phyloP scores from a whole-genome alignment of 1,140 invertebrate species.

The Meteorus sp. region DNA sequence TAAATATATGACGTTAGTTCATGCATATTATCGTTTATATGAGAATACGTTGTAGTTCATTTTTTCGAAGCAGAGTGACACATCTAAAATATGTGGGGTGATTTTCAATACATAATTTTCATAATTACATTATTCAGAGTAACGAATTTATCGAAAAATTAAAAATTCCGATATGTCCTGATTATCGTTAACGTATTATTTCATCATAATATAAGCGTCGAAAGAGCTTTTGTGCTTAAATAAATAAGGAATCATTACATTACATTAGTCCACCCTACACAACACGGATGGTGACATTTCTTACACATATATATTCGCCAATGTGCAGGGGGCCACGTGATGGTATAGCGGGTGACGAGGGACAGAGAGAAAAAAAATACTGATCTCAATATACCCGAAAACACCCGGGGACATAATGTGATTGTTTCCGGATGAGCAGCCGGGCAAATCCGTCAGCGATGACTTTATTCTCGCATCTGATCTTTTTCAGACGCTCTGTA shows the following conservation, averaged over 20 bases:
- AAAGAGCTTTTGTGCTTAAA: conserved; percentile 38
- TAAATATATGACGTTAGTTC: no score
- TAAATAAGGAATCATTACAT: conserved; percentile 56
- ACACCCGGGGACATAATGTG: conserved; percentile 55
- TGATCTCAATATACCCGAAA: conserved; percentile 42
- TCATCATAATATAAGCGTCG: conserved; percentile 9
- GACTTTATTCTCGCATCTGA: conserved; percentile 46
- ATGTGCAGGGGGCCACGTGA: conserved; percentile 9
- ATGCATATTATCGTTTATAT: no score
- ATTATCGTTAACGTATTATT: no score
- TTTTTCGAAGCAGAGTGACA: no score
- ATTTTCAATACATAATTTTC: no score
- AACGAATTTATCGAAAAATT: no score
- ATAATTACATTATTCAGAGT: no score
- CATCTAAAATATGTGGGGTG: no score
- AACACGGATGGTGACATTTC: no score
- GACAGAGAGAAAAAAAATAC: conserved; percentile 26
- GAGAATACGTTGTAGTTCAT: no score
- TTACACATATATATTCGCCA: no score
- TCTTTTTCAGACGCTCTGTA: neutral
- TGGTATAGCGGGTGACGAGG: neutral
- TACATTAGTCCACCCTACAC: conserved; percentile 37
- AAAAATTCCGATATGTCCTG: no score
- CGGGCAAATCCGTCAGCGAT: conserved; percentile 39
- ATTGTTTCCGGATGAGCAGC: conserved; percentile 56